Conservation (phyloP, 2,888 invertebrate species). For the Xylota sylvarum region DNA sequence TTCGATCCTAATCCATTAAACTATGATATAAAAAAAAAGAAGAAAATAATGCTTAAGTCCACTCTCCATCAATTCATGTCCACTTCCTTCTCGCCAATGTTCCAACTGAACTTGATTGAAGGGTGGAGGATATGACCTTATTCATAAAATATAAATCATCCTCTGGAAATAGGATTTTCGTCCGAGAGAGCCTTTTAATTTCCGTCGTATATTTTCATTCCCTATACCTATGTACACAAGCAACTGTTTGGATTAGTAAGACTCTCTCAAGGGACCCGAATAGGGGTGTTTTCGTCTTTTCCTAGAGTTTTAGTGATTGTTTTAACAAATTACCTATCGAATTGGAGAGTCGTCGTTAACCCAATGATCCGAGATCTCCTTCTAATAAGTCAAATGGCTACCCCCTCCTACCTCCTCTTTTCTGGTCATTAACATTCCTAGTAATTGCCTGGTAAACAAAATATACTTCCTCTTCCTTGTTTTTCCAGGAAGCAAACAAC, state of each 20-base stretch:
- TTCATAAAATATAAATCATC: conserved; percentile 33
- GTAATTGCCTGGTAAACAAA: conserved; percentile 29
- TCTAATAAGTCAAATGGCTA: conserved; percentile 9
- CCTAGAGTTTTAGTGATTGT: neutral
- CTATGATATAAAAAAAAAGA: neutral
- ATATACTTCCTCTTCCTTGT: conserved; percentile 4
- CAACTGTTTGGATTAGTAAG: conserved; percentile 1
- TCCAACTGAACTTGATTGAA: neutral
- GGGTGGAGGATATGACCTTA: neutral
- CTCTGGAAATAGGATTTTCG: conserved; percentile 26
- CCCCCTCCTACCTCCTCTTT: neutral
- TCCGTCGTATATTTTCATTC: neutral
- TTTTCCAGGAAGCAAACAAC: conserved; percentile 10
- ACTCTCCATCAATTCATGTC: conserved; percentile 9
- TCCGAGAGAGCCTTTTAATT: conserved; percentile 24
- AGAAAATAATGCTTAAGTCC: neutral
- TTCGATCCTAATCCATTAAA: conserved; percentile 20
- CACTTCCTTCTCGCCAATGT: neutral
- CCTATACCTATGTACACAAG: neutral
- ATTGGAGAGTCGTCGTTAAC: neutral
- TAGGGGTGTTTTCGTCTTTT: neutral
- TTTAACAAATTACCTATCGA: conserved; percentile 26
- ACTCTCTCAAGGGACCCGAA: neutral
- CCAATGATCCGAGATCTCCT: conserved; percentile 10
- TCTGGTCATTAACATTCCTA: conserved; percentile 22